Base-by-base conservation (phyloP, 1,140 invertebrate species). In the Hylyphantes graminicola region DNA sequence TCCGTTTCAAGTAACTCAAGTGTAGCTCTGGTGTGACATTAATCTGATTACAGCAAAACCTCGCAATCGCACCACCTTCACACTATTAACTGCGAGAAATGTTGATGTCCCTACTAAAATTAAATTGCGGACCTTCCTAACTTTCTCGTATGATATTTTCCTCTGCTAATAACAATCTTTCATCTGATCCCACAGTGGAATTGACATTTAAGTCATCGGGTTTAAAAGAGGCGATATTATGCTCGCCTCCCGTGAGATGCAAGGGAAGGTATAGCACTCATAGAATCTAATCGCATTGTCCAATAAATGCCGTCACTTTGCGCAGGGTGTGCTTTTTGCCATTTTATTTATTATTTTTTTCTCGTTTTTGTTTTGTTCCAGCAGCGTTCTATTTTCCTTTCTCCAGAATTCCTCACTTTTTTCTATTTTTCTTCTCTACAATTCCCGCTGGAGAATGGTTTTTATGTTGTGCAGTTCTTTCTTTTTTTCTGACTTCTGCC, bases 261-360 rank as follows among this genome's bases (percentile, higher is more conserved):
- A 13, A 15, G 57, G 19, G 12, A 61, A 8, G 55, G 74, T 63
- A 63, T 35, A 17, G 15, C 55, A 48, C 74, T 76, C 74, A 76
- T 76, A 17, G 74, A 76, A 76, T 76, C 74, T 76, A 63, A 76
- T 76, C 55, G 74, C 74, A 76, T 76, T 76, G 74, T 76, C 48
- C 74, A 76, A 76, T 63, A 76, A 76, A 76, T 48, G 74, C 57
- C 74, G 57, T 76, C 74, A 76, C 74, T 76, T 76, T 76, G 59
- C 74, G 19, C 19, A 63, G 57, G 63, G 57, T 48, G 57, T 50
- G 59, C 59, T 35, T 63, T 35, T 15, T 63, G 57, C 19, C 13
- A 13, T 74, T 74, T 74, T 74, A 74, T 76, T 76, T 61, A 76
- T 76, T 76, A 63, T 15, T 76, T 76, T 13, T 17, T 8, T 63